phyloP scores from a whole-genome alignment of 2,113 vertebrate genomes.

The Corythornis cristatus region DNA sequence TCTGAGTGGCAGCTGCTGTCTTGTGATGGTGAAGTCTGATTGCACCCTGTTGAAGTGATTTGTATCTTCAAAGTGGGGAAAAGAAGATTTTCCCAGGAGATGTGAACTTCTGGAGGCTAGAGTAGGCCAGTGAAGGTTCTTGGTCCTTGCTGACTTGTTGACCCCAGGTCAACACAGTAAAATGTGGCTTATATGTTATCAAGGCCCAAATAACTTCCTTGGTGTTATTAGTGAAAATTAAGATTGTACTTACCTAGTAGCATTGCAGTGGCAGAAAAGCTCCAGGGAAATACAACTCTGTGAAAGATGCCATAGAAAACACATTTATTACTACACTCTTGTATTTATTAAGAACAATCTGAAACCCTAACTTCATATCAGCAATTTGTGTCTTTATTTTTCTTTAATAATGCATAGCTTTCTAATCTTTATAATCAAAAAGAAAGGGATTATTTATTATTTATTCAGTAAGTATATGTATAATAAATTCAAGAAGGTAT shows the following conservation, averaged over 20 bases:
- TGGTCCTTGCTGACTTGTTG: background rate
- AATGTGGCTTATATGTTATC: background rate
- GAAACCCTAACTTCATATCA: background rate
- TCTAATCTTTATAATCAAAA: background rate
- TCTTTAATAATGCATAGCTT: background rate
- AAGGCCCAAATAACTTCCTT: background rate
- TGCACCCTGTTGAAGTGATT: background rate
- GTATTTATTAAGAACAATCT: background rate
- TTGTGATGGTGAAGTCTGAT: background rate
- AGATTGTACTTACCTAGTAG: background rate
- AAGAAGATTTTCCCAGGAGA: background rate
- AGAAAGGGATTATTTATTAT: background rate
- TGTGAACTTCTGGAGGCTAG: background rate
- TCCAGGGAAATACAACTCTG: background rate
- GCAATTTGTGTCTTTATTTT: background rate
- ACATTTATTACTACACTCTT: background rate
- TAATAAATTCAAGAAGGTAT: background rate
- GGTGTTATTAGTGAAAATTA: background rate
- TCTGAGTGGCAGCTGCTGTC: rapidly evolving
- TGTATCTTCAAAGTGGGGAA: background rate
- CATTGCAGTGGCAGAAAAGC: background rate
- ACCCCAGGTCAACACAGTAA: background rate
- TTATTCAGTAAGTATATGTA: background rate
- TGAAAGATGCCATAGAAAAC: background rate
- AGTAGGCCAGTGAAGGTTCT: background rate